Percentiles rank a stretch among this genome's conserved stretches.
These are phyloP conservation scores for Phainopepla nitens DNA, from an alignment of 2,113 vertebrate species.

Conservation along the genomic window DNA sequence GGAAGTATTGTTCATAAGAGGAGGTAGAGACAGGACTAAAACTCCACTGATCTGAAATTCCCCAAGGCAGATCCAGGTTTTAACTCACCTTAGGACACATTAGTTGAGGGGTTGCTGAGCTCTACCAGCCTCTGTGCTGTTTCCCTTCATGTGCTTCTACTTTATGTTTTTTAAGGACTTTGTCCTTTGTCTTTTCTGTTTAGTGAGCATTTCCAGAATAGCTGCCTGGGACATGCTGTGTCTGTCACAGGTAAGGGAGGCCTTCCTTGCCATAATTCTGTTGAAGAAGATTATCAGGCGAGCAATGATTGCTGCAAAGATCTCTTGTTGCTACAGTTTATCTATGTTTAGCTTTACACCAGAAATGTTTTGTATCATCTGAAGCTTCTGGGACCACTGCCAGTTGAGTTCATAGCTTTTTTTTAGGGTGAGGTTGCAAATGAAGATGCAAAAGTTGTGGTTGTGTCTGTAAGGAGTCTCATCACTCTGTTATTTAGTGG, in stretches of 20 bases:
- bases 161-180: background rate
- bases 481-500: background rate
- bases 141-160: background rate
- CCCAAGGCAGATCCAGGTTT: background rate
- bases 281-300: background rate
- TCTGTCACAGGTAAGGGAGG: background rate
- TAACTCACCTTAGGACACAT: background rate
- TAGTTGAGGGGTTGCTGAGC: background rate
- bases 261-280: background rate
- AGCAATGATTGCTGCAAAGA: background rate
- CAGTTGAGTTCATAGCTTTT: background rate
- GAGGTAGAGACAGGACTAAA: background rate
- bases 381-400: background rate
- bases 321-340: background rate
- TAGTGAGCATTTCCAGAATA: background rate
- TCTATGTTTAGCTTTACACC: background rate
- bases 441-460: background rate
- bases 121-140: background rate
- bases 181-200: background rate
- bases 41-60: background rate
- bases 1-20: too few relatives aligned
- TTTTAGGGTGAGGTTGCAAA: background rate
- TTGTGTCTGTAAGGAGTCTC: background rate
- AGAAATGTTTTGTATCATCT: background rate
- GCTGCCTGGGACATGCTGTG: background rate